phyloP scores from a whole-genome alignment of 2,888 invertebrate species.

The Syrphus vitripennis region DNA sequence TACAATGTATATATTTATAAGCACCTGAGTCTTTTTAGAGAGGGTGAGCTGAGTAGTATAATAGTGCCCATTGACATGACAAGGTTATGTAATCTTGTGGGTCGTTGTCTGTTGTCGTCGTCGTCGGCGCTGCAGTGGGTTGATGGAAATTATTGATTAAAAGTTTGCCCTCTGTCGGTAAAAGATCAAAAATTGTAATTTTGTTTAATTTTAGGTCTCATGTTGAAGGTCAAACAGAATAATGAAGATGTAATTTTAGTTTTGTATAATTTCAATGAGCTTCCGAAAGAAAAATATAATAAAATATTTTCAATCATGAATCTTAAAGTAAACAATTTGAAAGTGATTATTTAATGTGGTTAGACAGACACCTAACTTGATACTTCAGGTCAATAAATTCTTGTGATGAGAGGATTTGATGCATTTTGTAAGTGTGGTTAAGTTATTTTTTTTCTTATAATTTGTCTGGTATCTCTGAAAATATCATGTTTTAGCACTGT shows the following conservation, averaged over 20 bases:
- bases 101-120: not conserved
- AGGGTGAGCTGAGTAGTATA: not conserved
- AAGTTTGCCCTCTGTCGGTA: not conserved
- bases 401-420: not conserved
- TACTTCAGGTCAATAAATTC: not conserved
- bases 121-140: not conserved
- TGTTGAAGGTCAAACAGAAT: slow-evolving; percentile 3
- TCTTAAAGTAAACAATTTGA: not conserved
- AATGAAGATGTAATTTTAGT: not conserved
- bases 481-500: too few species aligned
- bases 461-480: too few species aligned
- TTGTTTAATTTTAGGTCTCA: not conserved
- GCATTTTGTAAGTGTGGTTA: not conserved
- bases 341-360: not conserved
- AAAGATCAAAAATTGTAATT: not conserved
- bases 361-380: not conserved
- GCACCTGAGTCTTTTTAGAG: not conserved
- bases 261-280: not conserved
- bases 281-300: not conserved
- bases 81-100: not conserved
- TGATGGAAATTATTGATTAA: not conserved
- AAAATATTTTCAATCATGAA: not conserved
- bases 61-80: not conserved
- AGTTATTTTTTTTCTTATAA: too few species aligned
- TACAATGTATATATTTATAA: not conserved